Conservation (phyloP, 1,140 invertebrate genomes). For the Melipona quadrifasciata region DNA sequence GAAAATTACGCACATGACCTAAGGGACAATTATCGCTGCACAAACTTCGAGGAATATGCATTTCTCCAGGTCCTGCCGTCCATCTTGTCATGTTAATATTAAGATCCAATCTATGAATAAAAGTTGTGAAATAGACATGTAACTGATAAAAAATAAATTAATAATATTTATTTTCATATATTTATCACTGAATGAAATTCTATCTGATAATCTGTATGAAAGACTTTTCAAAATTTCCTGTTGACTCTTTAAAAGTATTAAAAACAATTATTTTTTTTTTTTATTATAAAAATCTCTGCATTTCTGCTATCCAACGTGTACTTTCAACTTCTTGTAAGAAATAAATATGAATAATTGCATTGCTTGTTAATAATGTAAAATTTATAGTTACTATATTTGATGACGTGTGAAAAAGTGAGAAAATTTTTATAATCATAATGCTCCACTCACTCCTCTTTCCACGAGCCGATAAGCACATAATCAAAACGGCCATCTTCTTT, state of each 20-base stretch:
- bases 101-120: conserved; percentile 72
- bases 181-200: neutral
- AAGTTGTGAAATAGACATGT: neutral
- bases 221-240: neutral
- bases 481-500: conserved; percentile 82
- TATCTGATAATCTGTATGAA: neutral
- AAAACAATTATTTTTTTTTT: no score
- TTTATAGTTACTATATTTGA: no score
- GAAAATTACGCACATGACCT: conserved; percentile 84
- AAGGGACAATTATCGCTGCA: conserved; percentile 85
- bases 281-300: no score
- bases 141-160: neutral
- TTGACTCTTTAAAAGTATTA: no score
- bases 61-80: conserved; percentile 71
- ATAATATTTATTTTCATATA: neutral
- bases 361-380: no score
- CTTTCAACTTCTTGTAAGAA: no score
- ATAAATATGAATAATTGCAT: no score
- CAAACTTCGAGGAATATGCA: conserved; percentile 83
- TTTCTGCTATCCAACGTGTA: no score
- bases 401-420: no score
- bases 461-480: conserved; percentile 85
- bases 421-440: neutral
- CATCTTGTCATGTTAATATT: conserved; percentile 80
- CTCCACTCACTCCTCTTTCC: conserved; percentile 83